Evolutionary conservation across 2,797 vertebrate genomes (phyloP), one percentile per base, ranked within the genome.

Genomic region (Propithecus perrieri): DNA sequence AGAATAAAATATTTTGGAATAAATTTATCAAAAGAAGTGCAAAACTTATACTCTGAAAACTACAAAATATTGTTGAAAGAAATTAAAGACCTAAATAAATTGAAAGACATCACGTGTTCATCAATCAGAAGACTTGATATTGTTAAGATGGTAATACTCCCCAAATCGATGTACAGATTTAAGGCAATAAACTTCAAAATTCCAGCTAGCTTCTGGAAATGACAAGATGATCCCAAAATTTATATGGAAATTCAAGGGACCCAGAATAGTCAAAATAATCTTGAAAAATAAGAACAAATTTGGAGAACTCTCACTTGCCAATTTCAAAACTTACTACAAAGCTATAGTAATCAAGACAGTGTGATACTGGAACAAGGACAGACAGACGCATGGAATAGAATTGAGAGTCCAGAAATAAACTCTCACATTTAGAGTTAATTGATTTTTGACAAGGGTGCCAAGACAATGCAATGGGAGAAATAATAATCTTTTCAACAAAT

Each of bases 151-250:
- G 33, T 30, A 71, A 46, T 38, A 28, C 14, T 72, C 33, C 20
- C 26, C 46, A 94, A 88, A 72, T 41, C 88, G 14, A 78, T 41
- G 71, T 63, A 26, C 38, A 22, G 63, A n/a, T 81, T 80, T 85
- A 94, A 88, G 48, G 57, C 35, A 90, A 90, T 61, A 78, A 5
- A 22, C n/a, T 50, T 89, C 50, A 89, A 96, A 93, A 76, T 71
- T 78, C 38, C 53, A 94, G 15, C 24, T 59, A 69, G 33, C 8
- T 67, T 85, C 50, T 80, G 81, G 92, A 89, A 81, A 22, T 41
- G 30, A 81, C 30, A 74, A 59, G 28, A 43, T 86, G 20, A 90
- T 65, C 63, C 24, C 89, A 89, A 93, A 75, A 55, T 69, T 81
- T 24, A 15, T 53, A 75, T 89, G 50, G 67, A 96, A 96, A 59